Base-by-base conservation (phyloP, 2,797 vertebrate species). In the Scolopax bukidnonensis region DNA sequence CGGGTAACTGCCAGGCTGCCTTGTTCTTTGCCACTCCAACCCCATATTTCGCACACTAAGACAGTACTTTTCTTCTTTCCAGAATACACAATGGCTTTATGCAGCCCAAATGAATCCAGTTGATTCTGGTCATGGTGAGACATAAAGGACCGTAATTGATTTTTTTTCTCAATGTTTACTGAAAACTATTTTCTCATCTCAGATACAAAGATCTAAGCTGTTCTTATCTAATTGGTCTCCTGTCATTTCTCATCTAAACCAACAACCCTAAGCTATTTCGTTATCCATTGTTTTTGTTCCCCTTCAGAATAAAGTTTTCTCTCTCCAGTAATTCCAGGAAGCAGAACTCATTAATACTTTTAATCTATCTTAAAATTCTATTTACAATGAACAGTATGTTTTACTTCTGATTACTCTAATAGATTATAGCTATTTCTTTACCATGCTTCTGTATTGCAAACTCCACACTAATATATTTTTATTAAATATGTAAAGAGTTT, bases 301-400 rank as follows among this genome's bases (percentile, higher is more conserved):
- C 23, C 47, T 33, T 20, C 32, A 87, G 11, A 86, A 51, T 30
- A 36, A 74, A 86, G 6, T 65, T 90, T 5, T 33, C 23, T 24
- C 16, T 53, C 25, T 74, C 41, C 16, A 70, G 9, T 83, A 92
- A 95, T 41, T 87, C 32, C 90, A 90, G 47, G 56, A 86, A 78
- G 15, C 16, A 28, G 12, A 88, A 56, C 11, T 51, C 2, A 15
- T 64, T 78, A 60, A 59, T 32, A n/a, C 8, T 61, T 71, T 16
- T 13, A 69, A 70, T 67, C 15, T 48, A 23, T 65, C 87, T 57
- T 6, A 48, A 84, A 81, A 54, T 32, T n/a, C 10, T 65, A 56
- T 64, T 81, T 86, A 30, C 36, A 85, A 65, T 36, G 3, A 86
- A 75, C 17, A 45, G 2, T 9, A 32, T 45, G 8, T 14, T 57